These are phyloP conservation scores for Xestia sexstrigata DNA, from an alignment of 2,888 invertebrate genomes.

Conservation along the genomic window DNA sequence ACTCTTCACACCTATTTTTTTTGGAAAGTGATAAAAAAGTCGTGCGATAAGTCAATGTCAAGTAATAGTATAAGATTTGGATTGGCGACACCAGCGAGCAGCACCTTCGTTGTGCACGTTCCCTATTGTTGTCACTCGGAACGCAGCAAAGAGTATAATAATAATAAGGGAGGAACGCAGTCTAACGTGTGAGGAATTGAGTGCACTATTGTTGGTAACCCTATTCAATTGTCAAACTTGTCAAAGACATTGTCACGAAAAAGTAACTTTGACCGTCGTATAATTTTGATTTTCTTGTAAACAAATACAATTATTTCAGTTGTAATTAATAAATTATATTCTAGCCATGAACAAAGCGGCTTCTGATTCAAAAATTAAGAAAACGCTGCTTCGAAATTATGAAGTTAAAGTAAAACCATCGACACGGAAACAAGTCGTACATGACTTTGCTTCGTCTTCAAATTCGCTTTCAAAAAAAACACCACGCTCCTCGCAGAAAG, in stretches of 20 bases:
- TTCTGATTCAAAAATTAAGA: slow-evolving; percentile 84
- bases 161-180: too few relatives aligned
- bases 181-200: too few relatives aligned
- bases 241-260: slow-evolving; percentile 21
- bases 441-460: slow-evolving; percentile 74
- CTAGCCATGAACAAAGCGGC: slow-evolving; percentile 77
- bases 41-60: too few relatives aligned
- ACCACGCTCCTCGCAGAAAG: slow-evolving; percentile 66
- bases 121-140: too few relatives aligned
- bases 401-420: slow-evolving; percentile 76
- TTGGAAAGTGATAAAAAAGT: too few relatives aligned
- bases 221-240: slow-evolving; percentile 22
- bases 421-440: slow-evolving; percentile 69
- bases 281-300: slow-evolving; percentile 62
- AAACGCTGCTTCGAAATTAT: slow-evolving; percentile 82
- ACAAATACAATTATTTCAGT: slow-evolving; percentile 38
- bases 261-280: slow-evolving; percentile 11
- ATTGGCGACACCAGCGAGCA: too few relatives aligned
- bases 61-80: too few relatives aligned
- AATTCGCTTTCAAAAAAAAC: slow-evolving; percentile 54
- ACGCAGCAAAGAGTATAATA: too few relatives aligned
- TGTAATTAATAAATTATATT: slow-evolving; percentile 17
- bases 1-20: too few relatives aligned
- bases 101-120: too few relatives aligned
- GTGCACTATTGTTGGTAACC: slow-evolving; percentile 44